These are phyloP conservation scores for Gryllus bimaculatus DNA, from an alignment of 1,140 invertebrate genomes.

Conservation along the genomic window DNA sequence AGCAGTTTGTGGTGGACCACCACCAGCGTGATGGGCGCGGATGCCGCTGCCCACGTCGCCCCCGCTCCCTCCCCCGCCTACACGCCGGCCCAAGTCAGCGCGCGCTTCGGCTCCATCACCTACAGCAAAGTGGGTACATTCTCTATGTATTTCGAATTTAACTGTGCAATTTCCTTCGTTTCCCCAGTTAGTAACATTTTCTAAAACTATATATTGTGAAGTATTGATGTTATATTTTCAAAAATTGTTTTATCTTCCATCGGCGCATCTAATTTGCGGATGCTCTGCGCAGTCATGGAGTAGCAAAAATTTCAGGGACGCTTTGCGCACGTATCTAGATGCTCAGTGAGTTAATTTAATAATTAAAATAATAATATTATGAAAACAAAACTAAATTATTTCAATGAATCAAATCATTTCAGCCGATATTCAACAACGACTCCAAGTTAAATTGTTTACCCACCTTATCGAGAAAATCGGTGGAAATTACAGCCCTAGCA, in stretches of 20 bases:
- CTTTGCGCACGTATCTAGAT: not conserved
- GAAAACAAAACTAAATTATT: not conserved
- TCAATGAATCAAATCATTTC: not conserved
- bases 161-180: too few species aligned
- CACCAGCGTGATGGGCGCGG: too few species aligned
- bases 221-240: too few species aligned
- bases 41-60: too few species aligned
- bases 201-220: too few species aligned
- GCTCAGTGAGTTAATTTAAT: not conserved
- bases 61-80: constrained; percentile 24
- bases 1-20: too few species aligned
- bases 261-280: not conserved
- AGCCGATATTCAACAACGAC: not conserved
- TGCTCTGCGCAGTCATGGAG: not conserved
- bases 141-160: too few species aligned
- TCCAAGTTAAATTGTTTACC: not conserved
- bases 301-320: not conserved
- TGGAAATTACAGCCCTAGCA: not conserved
- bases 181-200: too few species aligned
- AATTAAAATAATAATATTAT: too few species aligned
- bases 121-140: constrained; percentile 53
- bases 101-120: constrained; percentile 58
- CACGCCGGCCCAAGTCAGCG: constrained; percentile 43
- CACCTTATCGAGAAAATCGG: not conserved
- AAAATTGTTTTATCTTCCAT: too few species aligned